Base-by-base conservation (phyloP, 2,797 vertebrate genomes). In the Sebastes aleutianus region DNA sequence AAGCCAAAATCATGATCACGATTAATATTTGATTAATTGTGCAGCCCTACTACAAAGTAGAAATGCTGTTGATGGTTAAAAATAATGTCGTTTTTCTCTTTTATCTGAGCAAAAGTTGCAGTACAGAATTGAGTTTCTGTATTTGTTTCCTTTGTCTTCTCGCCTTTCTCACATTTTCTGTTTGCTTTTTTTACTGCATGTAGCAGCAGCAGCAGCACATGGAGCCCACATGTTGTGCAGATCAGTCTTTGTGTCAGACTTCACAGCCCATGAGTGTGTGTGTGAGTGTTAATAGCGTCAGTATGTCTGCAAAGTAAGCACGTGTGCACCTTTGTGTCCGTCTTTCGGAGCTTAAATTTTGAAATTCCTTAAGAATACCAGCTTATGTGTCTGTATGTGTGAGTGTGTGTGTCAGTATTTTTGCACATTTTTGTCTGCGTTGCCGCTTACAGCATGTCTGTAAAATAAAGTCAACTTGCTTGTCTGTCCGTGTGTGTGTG, bases 181-280 rank as follows among this genome's bases (percentile, higher is more conserved):
- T 9, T 9, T 22, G 43, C 20, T 66, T 76, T 68, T 57, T 70
- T 56, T 36, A 7, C 32, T 13, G 9, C 18, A 2, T 65, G 69
- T 78, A 43, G 39, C 39, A 43, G 39, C 39, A 47, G 43, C 29
- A 83, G 83, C 92, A 90, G 79, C 92, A 91, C 93, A 87, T 91
- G 87, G 89, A 82, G 82, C 66, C 85, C 89, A 89, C 89, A 87
- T 93, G 90, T 88, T 89, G 89, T 84, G 79, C 64, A 58, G 58
- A 87, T 82, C 79, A 64, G 82, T 66, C 88, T 91, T 87, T 87
- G 85, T 88, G 78, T 82, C 68, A 81, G 80, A 69, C 68, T 73
- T 62, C 32, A 29, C 65, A 66, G 36, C 8, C 12, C 59, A 8
- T 67, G 34, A 47, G 57, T 75, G 36, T 66, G 61, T 72, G 32